Evolutionary conservation across 2,888 invertebrate genomes (phyloP), one percentile per base, ranked within the genome.

Genomic region (Rhingia campestris): DNA sequence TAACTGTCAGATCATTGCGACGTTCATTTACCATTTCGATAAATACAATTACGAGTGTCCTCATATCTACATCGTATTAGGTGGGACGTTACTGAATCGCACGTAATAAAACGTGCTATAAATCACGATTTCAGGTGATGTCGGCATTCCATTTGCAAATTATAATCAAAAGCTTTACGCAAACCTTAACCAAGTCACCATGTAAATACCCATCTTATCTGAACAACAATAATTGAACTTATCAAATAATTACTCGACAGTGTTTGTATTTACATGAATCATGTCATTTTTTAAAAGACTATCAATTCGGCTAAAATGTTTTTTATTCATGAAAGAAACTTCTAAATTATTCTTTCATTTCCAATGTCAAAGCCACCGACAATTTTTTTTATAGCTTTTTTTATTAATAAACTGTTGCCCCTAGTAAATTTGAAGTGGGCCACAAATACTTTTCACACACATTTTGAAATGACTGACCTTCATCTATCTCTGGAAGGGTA

Each of bases 381-480:
- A 9, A 32, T n/a, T 43, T 61, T 70, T 70, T 54, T 12, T 73
- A 64, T 63, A 47, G 37, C 63, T 54, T 47, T 64, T n/a, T 73
- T 73, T 73, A 73, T 63, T 63, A 73, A 73, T 73, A 73, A 73
- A 73, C 47, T 63, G 6, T 22, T 4, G 61, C 54, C 54, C 54
- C 14, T 54, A 56, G 35, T 37, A 37, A 41, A 59, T 12, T n/a
- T 7, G 14, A 51, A 32, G 51, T 32, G 30, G 56, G 56, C 32
- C 5, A 51, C 41, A n/a, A 6, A 59, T 51, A 47, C n/a, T n/a
- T n/a, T n/a, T 10, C 47, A 47, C 12, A 66, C 39, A 49, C 35
- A 37, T 30, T 73, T 12, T 37, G 39, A 64, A 45, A 47, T 47
- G 14, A 14, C 12, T 53, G 63, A 63, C 73, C 73, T 73, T 63